Evolutionary conservation across 2,888 invertebrate genomes (phyloP), one percentile per base, ranked within the genome.

Genomic region (Oxystoma pomonae): DNA sequence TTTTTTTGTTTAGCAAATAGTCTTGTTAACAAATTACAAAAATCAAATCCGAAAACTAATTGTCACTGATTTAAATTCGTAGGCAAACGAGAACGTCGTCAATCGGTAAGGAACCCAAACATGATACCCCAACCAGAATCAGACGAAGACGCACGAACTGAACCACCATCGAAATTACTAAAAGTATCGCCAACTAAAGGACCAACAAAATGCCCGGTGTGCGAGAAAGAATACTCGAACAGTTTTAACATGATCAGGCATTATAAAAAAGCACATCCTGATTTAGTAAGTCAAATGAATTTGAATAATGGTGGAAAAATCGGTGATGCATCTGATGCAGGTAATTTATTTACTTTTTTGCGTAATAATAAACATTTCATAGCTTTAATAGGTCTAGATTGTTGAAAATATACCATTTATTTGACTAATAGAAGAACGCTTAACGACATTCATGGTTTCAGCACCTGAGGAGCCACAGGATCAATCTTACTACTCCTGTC

Each of bases 201-300:
- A 1, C 58, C 66, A 16, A 56, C 64, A 12, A 52, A 82, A 66
- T 86, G 86, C 69, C 83, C 85, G 0, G 70, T 84, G 55, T 86
- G 86, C 70, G 81, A 81, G 16, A 85, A 84, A 73, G 82, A 83
- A 69, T 84, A 84, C 69, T 83, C 81, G 55, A 83, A 79, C 69
- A 85, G 85, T 72, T 81, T 83, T 55, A 84, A 84, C 74, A 81
- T 86, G 78, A 80, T 85, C 9, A 83, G 85, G 71, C 86, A 86
- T 77, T 81, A 84, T 68, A 84, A 82, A 71, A 66, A 35, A 12
- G 35, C 35, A 3, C 35, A 35, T 12, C 35, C 35, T 16, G 49
- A 76, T 81, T 9, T 81, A 83, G 35, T 35, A 7, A 35, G 12
- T 12, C 35, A 35, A 35, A 35, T 35, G 35, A 35, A 35, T 12